Evolutionary conservation across 2,888 invertebrate genomes (phyloP).

Genomic region (Dastarcus helophoroides): DNA sequence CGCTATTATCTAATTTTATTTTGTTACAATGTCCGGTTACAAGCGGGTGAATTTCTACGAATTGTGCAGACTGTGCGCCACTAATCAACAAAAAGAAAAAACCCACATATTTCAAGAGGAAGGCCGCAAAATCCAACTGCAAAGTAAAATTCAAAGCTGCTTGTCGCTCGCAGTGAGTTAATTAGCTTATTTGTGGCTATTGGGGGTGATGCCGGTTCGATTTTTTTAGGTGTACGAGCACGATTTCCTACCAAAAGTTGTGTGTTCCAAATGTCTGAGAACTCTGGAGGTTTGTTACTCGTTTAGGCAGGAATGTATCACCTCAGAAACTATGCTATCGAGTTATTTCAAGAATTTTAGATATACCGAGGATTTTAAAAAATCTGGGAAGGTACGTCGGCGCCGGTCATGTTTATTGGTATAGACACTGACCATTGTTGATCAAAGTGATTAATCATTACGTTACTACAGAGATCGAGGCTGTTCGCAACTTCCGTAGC

Average conservation of each 20-base stretch:
- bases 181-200: not conserved
- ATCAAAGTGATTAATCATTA: no score
- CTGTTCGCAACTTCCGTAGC: no score
- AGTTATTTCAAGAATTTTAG: constrained; percentile 51
- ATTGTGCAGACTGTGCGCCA: constrained; percentile 57
- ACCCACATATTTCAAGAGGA: constrained; percentile 56
- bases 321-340: constrained; percentile 54
- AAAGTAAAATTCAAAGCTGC: constrained; percentile 53
- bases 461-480: no score
- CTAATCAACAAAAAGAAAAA: constrained; percentile 52
- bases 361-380: constrained; percentile 49
- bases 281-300: constrained; percentile 50
- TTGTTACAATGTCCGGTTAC: constrained; percentile 55
- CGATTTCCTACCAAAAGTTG: constrained; percentile 57
- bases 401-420: not conserved
- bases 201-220: not conserved
- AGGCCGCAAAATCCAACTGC: constrained; percentile 50
- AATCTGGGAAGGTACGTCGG: constrained; percentile 44
- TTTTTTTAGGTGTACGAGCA: constrained; percentile 48
- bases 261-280: constrained; percentile 51
- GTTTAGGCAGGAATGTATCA: constrained; percentile 52
- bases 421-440: not conserved
- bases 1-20: no score
- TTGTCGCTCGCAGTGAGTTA: constrained; percentile 47
- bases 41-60: constrained; percentile 60